Evolutionary conservation across 2,113 vertebrate species (phyloP).

Genomic region (Pomatostomus ruficeps): DNA sequence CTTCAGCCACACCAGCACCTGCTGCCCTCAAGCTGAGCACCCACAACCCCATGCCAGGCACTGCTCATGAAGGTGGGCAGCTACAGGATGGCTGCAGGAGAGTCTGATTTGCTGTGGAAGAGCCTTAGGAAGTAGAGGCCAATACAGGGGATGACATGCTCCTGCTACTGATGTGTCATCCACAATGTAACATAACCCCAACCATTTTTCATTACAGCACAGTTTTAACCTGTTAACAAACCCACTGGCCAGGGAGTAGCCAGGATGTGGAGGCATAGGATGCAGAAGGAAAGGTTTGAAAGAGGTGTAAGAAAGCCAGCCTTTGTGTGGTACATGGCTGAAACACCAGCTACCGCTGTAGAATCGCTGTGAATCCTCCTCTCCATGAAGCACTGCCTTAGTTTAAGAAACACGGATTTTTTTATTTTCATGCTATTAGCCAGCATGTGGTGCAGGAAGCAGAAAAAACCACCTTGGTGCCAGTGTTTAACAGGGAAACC

Average conservation of each 20-base stretch:
- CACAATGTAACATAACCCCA: neutral
- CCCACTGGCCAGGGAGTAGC: neutral
- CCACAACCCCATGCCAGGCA: too few species aligned
- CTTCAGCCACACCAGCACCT: neutral
- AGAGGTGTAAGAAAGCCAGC: neutral
- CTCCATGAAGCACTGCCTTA: neutral
- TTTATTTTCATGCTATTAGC: neutral
- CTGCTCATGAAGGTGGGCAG: rapidly evolving
- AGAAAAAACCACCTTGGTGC: neutral
- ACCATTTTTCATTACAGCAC: neutral
- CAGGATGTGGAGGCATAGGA: neutral
- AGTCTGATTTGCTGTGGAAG: neutral
- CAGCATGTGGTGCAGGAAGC: neutral
- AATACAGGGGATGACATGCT: neutral
- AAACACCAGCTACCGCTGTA: neutral
- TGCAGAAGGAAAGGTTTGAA: neutral
- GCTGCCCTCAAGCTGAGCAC: neutral
- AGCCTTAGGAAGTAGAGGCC: neutral
- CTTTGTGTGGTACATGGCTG: rapidly evolving
- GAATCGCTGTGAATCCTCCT: rapidly evolving
- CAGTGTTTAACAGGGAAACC: neutral
- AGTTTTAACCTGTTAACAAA: neutral
- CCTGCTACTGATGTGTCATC: neutral
- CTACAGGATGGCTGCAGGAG: neutral
- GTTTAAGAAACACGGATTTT: neutral